Evolutionary conservation across 2,113 vertebrate species (phyloP).

Genomic region (Laticauda colubrina): DNA sequence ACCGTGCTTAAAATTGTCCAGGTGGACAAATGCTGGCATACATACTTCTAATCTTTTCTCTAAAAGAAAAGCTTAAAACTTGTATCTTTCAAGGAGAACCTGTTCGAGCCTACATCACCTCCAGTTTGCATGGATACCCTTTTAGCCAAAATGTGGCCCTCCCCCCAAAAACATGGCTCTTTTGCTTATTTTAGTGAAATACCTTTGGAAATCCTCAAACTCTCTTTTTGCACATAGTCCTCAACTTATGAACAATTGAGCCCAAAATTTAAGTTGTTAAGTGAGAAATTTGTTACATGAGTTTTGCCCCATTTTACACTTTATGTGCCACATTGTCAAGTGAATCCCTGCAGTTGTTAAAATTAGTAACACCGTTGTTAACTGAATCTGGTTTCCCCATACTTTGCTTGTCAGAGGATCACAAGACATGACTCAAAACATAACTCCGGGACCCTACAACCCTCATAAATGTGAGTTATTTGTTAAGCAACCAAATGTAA

Average conservation of each 20-base stretch:
- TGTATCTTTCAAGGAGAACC: neutral
- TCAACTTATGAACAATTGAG: neutral
- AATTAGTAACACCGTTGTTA: neutral
- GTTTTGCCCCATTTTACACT: neutral
- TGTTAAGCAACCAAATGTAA: neutral
- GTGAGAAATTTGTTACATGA: neutral
- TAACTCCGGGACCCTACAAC: neutral
- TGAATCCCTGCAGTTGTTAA: neutral
- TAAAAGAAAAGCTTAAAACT: neutral
- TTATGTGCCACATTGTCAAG: neutral
- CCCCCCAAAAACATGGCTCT: too few relatives aligned
- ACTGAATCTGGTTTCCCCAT: neutral
- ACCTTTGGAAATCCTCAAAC: neutral
- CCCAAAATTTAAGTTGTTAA: neutral
- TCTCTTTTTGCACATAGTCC: neutral
- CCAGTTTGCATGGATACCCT: neutral
- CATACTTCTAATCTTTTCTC: neutral
- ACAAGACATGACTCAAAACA: neutral
- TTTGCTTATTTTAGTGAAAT: neutral
- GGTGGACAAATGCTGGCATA: neutral
- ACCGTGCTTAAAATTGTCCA: neutral
- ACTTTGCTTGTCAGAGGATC: neutral
- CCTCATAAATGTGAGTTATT: neutral
- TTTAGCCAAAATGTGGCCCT: neutral
- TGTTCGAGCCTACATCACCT: neutral